Percentiles rank a stretch among this genome's conserved stretches.
Evolutionary conservation across 2,888 invertebrate species (phyloP).

Genomic region (Aproaerema taeniolella): DNA sequence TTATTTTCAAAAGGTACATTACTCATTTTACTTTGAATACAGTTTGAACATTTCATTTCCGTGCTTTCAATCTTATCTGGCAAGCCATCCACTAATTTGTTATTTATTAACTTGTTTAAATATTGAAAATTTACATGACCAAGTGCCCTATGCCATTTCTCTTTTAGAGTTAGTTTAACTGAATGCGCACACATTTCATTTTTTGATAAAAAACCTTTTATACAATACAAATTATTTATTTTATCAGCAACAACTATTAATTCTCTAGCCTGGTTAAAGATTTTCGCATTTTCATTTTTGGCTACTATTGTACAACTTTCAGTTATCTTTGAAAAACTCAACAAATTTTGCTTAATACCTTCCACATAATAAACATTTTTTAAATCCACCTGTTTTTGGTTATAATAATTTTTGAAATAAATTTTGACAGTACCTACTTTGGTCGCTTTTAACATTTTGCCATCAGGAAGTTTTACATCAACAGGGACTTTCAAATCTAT

Average conservation of each 20-base stretch:
- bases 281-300: slow-evolving; percentile 21
- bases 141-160: slow-evolving; percentile 23
- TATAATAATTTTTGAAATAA: slow-evolving; percentile 19
- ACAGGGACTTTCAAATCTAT: slow-evolving; percentile 15
- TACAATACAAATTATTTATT: slow-evolving; percentile 20
- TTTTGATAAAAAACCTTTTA: slow-evolving; percentile 18
- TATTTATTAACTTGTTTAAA: slow-evolving; percentile 22
- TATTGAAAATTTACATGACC: slow-evolving; percentile 26
- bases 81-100: slow-evolving; percentile 25
- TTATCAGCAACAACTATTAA: slow-evolving; percentile 22
- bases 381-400: slow-evolving; percentile 15
- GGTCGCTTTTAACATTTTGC: slow-evolving; percentile 15
- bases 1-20: slow-evolving; percentile 28
- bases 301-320: slow-evolving; percentile 19
- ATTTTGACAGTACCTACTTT: slow-evolving; percentile 19
- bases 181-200: slow-evolving; percentile 18
- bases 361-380: slow-evolving; percentile 22
- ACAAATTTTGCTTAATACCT: slow-evolving; percentile 23
- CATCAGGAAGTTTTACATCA: slow-evolving; percentile 18
- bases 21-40: slow-evolving; percentile 26
- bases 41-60: slow-evolving; percentile 25
- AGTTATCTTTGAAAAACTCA: slow-evolving; percentile 25
- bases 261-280: slow-evolving; percentile 19
- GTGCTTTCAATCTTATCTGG: slow-evolving; percentile 23
- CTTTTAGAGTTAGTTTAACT: slow-evolving; percentile 17